Evolutionary conservation across 2,888 invertebrate species (phyloP), one percentile per base, ranked within the genome.

Genomic region (Mermis nigrescens): DNA sequence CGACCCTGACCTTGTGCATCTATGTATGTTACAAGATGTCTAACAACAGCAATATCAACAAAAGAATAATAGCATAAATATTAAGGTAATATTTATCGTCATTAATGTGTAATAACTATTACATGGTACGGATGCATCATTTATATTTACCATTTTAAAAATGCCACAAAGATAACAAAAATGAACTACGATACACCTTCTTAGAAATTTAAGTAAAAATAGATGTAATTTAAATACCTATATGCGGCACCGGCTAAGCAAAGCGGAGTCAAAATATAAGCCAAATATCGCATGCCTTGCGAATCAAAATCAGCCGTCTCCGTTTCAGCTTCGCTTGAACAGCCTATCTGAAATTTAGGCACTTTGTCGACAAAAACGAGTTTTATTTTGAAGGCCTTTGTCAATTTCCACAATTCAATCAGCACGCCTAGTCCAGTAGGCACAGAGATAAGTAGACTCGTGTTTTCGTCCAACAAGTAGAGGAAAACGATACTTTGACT

Each of bases 401-500:
- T 86, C 51, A 89, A 83, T 76, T 95, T 95, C 95, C 95, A 69
- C 62, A 63, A 68, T 46, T 60, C 94, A 67, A 95, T 94, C 0
- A 91, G 60, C 19, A 85, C 81, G 58, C 85, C 86, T 63, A 94
- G 81, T 22, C 84, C 87, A 27, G 85, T 81, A 0, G 95, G 94
- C 46, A 88, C 77, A 1, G 91, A 64, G 1, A 98, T 85, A 54
- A 98, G 76, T 62, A 91, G 73, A 4, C 92, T 91, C 0, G 94
- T 89, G 64, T 85, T 83, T 75, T 92, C 87, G 69, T 98, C 92
- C 65, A 88, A 67, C 28, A 98, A 78, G 73, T 91, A 95, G 52
- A 94, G 77, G 74, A 94, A 90, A 66, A 98, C 83, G 31, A 98
- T 80, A 28, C 83, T 77, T 74, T 90, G 88, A 57, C 91, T 92